Evolutionary conservation across 2,888 invertebrate genomes (phyloP).

Genomic region (Aquatica leii): DNA sequence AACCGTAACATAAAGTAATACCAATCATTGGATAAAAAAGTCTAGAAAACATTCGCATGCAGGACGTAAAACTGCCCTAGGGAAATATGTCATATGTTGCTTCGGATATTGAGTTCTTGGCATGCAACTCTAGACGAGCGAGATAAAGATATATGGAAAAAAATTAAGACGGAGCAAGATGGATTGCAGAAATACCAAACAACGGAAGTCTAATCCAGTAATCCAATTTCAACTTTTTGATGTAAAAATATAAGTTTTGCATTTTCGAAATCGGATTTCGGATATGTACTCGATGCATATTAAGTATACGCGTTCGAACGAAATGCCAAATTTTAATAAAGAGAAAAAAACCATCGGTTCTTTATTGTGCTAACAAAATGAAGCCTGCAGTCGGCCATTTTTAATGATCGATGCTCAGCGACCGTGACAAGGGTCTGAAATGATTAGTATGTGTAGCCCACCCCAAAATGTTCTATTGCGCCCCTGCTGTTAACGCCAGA

Average conservation of each 20-base stretch:
- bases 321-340: constrained; percentile 22
- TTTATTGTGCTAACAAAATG: constrained; percentile 38
- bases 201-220: constrained; percentile 42
- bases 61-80: constrained; percentile 44
- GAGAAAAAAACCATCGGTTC: constrained; percentile 30
- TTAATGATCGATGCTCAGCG: constrained; percentile 54
- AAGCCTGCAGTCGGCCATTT: constrained; percentile 46
- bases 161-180: constrained; percentile 27
- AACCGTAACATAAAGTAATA: constrained; percentile 1
- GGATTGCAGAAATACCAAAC: constrained; percentile 32
- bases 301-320: not conserved
- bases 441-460: constrained; percentile 53
- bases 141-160: constrained; percentile 11
- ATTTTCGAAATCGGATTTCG: constrained; percentile 12
- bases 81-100: constrained; percentile 47
- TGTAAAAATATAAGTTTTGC: constrained; percentile 17
- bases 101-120: constrained; percentile 47
- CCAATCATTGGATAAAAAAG: constrained; percentile 29
- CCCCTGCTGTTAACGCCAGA: constrained; percentile 38
- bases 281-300: not conserved
- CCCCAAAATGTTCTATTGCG: constrained; percentile 42
- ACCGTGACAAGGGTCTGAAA: constrained; percentile 55
- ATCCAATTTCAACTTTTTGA: constrained; percentile 46
- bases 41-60: constrained; percentile 41
- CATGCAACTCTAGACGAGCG: constrained; percentile 41